A percentile compares a stretch with the other conserved stretches of the same genome.
Conservation (phyloP, 2,888 invertebrate genomes). For the Petrophora chlorosata region DNA sequence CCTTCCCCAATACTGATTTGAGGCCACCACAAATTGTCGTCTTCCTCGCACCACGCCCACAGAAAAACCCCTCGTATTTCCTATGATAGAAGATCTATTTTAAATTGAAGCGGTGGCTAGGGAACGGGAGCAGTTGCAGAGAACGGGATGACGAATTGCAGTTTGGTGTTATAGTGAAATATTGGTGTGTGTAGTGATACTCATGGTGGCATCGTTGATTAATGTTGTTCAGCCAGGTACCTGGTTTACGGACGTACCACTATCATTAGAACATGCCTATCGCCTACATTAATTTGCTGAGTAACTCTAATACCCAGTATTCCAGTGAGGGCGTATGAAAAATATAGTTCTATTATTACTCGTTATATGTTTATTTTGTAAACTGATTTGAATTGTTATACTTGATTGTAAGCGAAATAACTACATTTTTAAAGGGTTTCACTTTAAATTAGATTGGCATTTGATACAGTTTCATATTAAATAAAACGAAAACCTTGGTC, state of each 20-base stretch:
- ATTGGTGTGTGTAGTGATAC: conserved; percentile 17
- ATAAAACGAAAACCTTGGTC: conserved; percentile 47
- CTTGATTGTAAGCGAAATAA: neutral
- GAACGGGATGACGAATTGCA: conserved; percentile 62
- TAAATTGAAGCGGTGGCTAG: conserved; percentile 51
- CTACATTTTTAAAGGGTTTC: conserved; percentile 17
- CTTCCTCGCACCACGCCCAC: conserved; percentile 67
- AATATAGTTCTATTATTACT: too few relatives aligned
- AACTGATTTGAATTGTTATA: too few relatives aligned
- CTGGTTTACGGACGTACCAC: conserved; percentile 9
- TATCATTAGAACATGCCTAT: conserved; percentile 4
- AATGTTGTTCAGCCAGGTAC: conserved; percentile 19
- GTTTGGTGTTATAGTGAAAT: conserved; percentile 27
- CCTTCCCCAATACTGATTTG: conserved; percentile 79
- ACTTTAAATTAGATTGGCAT: conserved; percentile 26
- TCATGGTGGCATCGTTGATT: conserved; percentile 14
- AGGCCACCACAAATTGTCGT: conserved; percentile 79
- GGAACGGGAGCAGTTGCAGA: conserved; percentile 59
- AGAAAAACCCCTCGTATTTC: conserved; percentile 67
- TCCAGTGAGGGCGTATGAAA: neutral
- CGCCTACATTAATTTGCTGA: neutral
- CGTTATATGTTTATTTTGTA: neutral
- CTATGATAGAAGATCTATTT: conserved; percentile 59
- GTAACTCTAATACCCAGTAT: neutral
- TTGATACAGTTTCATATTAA: conserved; percentile 31